phyloP scores from a whole-genome alignment of 2,113 vertebrate genomes.

The Phoxinus phoxinus region DNA sequence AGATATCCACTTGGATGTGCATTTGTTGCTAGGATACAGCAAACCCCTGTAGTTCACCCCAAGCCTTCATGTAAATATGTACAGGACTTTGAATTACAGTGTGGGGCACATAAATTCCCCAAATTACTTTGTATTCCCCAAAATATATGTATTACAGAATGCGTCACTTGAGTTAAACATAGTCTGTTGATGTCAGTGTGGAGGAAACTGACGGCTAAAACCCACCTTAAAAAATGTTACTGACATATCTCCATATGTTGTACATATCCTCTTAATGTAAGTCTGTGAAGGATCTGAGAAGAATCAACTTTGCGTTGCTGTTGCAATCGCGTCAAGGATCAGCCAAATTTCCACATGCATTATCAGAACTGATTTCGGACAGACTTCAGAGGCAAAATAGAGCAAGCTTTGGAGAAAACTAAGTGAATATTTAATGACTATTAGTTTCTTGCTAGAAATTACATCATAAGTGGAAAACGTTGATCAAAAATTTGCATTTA shows the following conservation, averaged over 20 bases:
- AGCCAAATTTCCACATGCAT: too few species aligned
- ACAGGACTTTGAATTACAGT: neutral
- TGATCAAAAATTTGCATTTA: too few species aligned
- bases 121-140: neutral
- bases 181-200: neutral
- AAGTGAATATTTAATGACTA: too few species aligned
- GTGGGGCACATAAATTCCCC: neutral
- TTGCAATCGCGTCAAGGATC: too few species aligned
- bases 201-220: neutral
- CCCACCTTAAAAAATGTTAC: neutral
- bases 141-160: slow-evolving; percentile 12
- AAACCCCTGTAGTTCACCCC: slow-evolving; percentile 5
- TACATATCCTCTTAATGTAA: neutral
- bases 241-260: neutral
- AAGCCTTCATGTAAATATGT: neutral
- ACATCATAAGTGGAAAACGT: too few species aligned
- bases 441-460: too few species aligned
- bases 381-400: too few species aligned
- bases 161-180: neutral
- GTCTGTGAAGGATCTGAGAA: neutral
- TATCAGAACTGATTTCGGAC: too few species aligned
- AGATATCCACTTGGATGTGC: slow-evolving; percentile 35
- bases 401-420: too few species aligned
- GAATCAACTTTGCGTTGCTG: too few species aligned
- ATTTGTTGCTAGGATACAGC: slow-evolving; percentile 43